Conservation (phyloP, 2,888 invertebrate genomes). For the Elmis aenea region DNA sequence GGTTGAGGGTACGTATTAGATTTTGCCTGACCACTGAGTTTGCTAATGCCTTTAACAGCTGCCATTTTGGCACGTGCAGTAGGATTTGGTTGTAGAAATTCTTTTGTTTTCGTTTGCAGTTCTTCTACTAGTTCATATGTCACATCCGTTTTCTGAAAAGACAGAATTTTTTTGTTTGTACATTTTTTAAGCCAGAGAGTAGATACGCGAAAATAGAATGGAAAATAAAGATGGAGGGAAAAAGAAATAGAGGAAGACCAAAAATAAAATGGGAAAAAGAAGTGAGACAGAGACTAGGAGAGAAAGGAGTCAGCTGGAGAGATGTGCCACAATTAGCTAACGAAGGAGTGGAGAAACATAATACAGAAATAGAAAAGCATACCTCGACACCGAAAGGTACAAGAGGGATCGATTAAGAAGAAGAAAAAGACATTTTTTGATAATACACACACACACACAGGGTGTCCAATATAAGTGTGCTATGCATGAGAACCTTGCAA, state of each 20-base stretch:
- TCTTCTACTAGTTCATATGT: conserved; percentile 96
- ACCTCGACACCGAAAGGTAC: too few relatives aligned
- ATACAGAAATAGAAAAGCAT: too few relatives aligned
- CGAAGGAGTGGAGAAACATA: too few relatives aligned
- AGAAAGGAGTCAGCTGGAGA: too few relatives aligned
- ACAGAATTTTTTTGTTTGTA: not conserved
- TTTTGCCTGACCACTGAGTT: conserved; percentile 94
- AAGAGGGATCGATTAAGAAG: too few relatives aligned
- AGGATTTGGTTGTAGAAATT: conserved; percentile 98
- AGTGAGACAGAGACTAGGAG: too few relatives aligned
- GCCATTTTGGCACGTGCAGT: conserved; percentile 93
- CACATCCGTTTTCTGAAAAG: conserved; percentile 90
- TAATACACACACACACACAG: not conserved
- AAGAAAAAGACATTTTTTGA: conserved; percentile 1
- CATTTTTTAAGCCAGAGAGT: not conserved
- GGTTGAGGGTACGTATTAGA: conserved; percentile 98
- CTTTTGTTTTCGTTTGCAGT: conserved; percentile 93
- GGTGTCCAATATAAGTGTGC: not conserved
- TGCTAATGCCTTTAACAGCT: conserved; percentile 91
- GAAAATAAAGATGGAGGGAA: too few relatives aligned
- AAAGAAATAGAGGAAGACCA: too few relatives aligned
- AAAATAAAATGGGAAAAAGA: too few relatives aligned
- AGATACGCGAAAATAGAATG: too few relatives aligned
- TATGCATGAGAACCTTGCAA: too few relatives aligned
- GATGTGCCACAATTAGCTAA: too few relatives aligned